Evolutionary conservation across 2,113 vertebrate genomes (phyloP).

Genomic region (Poeciliopsis prolifica): DNA sequence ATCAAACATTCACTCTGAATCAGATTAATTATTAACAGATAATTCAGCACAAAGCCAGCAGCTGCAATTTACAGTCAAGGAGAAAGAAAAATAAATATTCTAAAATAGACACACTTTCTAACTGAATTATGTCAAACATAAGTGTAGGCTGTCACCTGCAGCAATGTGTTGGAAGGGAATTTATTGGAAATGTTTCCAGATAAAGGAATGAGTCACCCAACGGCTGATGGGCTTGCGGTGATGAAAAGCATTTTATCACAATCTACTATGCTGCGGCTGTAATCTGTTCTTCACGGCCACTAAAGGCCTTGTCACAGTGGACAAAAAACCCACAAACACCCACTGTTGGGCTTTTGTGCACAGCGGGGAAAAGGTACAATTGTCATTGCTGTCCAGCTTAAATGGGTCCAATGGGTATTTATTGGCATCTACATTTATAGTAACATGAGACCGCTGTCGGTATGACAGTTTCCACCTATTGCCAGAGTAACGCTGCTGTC

Average conservation of each 20-base stretch:
- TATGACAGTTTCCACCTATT: neutral
- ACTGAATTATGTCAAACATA: constrained; percentile 24
- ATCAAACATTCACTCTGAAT: neutral
- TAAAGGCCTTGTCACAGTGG: constrained; percentile 3
- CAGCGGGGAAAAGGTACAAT: neutral
- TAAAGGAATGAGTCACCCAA: constrained; percentile 28
- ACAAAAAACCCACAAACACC: constrained; percentile 9
- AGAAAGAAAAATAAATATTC: constrained; percentile 1
- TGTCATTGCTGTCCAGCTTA: constrained; percentile 2
- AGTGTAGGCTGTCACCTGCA: constrained; percentile 20
- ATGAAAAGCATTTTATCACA: constrained; percentile 27
- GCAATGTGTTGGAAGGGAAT: neutral
- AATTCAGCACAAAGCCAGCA: neutral
- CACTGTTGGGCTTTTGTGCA: constrained; percentile 6
- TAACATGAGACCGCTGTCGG: neutral
- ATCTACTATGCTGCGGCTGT: constrained; percentile 3
- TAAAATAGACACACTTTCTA: neutral
- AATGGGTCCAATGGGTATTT: constrained; percentile 8
- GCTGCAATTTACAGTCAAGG: neutral
- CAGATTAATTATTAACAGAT: neutral
- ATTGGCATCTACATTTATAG: neutral
- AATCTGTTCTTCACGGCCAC: constrained; percentile 13
- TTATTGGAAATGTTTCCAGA: constrained; percentile 28
- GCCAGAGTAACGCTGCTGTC: neutral
- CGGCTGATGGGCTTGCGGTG: constrained; percentile 9